Percentiles rank a stretch among this genome's conserved stretches.
phyloP scores from a whole-genome alignment of 1,140 invertebrate genomes.

The Nebria ingens region DNA sequence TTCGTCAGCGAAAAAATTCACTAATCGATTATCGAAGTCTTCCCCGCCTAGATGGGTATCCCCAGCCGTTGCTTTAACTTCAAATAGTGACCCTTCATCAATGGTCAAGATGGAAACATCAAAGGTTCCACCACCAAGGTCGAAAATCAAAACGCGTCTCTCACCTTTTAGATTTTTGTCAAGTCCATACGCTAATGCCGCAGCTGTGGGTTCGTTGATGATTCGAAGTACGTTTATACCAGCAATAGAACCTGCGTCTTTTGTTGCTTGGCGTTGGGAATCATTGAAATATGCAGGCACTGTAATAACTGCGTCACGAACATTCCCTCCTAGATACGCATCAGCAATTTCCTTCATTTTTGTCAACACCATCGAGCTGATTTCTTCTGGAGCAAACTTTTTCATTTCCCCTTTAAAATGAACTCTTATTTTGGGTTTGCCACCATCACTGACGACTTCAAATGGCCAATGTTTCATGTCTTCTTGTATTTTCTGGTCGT shows the following conservation, averaged over 20 bases:
- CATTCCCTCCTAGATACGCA: constrained; percentile 37
- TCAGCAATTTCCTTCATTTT: constrained; percentile 52
- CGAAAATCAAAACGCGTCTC: constrained; percentile 52
- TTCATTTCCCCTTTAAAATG: constrained; percentile 65
- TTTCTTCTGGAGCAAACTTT: constrained; percentile 63
- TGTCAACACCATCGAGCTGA: constrained; percentile 55
- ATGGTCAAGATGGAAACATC: constrained; percentile 73
- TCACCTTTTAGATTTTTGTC: constrained; percentile 68
- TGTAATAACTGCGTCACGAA: constrained; percentile 43
- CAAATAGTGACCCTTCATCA: constrained; percentile 53
- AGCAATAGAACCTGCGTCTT: constrained; percentile 54
- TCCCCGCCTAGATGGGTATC: not conserved
- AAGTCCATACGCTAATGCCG: constrained; percentile 65
- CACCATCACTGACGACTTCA: constrained; percentile 47
- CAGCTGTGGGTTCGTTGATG: constrained; percentile 72
- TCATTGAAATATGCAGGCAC: constrained; percentile 60
- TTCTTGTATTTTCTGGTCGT: constrained; percentile 56
- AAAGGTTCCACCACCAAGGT: constrained; percentile 54
- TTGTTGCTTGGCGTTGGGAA: constrained; percentile 56
- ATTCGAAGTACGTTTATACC: constrained; percentile 60
- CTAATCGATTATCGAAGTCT: constrained; percentile 49
- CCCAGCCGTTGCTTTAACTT: constrained; percentile 58
- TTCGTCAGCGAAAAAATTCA: constrained; percentile 49
- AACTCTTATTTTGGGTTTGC: constrained; percentile 52
- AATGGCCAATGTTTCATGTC: constrained; percentile 62